phyloP scores from a whole-genome alignment of 2,797 vertebrate genomes.

The Cossypha dichroa region DNA sequence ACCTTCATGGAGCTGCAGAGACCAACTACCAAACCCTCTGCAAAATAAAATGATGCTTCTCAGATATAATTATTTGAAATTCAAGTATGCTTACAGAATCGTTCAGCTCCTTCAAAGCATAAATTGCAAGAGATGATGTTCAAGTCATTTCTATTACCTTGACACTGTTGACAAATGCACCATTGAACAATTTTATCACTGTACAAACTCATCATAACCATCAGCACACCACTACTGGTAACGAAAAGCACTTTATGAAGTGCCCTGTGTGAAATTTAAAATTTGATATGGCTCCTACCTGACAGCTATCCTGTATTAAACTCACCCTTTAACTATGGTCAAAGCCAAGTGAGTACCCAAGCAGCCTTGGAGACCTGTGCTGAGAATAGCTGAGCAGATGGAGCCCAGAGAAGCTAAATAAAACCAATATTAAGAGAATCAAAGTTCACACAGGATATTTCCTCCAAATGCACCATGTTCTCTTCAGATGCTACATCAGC shows the following conservation, averaged over 20 bases:
- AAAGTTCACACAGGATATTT: neutral
- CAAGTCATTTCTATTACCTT: neutral
- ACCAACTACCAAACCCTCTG: neutral
- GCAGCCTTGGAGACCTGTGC: neutral
- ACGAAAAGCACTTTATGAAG: neutral
- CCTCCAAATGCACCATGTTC: neutral
- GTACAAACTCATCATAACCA: slow-evolving; percentile 9
- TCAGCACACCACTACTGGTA: neutral
- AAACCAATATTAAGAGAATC: neutral
- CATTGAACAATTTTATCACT: neutral
- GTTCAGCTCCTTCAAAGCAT: neutral
- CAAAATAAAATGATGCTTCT: neutral
- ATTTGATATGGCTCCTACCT: neutral
- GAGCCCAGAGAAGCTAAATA: neutral
- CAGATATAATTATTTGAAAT: neutral
- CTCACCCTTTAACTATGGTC: neutral
- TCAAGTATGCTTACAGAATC: neutral
- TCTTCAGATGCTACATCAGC: neutral
- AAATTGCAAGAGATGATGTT: neutral
- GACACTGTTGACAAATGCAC: slow-evolving; percentile 26
- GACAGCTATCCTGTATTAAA: neutral
- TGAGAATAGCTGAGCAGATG: neutral
- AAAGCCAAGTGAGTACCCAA: neutral
- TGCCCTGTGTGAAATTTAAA: neutral
- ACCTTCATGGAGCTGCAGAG: neutral